Base-by-base conservation (phyloP, 2,113 vertebrate species). In the Hippocampus mohnikei region DNA sequence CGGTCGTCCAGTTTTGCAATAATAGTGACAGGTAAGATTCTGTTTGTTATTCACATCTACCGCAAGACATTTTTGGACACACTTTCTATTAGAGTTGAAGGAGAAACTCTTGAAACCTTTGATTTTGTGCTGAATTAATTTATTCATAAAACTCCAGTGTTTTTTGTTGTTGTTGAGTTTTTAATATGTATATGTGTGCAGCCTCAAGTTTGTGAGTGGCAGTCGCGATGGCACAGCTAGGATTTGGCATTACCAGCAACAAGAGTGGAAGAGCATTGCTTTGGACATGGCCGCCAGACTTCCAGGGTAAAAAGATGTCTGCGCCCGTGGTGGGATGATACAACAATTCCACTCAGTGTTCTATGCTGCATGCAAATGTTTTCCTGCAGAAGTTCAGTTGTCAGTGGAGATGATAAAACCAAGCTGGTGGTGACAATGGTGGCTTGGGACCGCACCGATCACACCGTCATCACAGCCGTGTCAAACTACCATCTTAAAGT, bases 361-460 rank as follows among this genome's bases (percentile, higher is more conserved):
- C 68, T 1, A 8, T 73, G 0, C 46, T 15, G 64, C 0, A 72
- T 69, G 40, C 8, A 0, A 29, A 69, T 5, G 46, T 71, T 72
- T 74, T 62, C 37, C 42, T 82, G 48, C 76, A 99, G 97, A 85
- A 94, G 87, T 87, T 74, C 78, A 33, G 71, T 89, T 42, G 70
- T 84, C 21, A 93, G 88, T 72, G 90, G 90, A 7, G 97, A 99
- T 76, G 97, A 99, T 86, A 99, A 98, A 85, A 93, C 94, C 58
- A 99, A 98, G 82, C 91, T 99, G 84, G 95, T 96, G 81, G 96
- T 98, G 66, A 99, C 96, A 21, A 99, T 99, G 97, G 96, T 98
- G 55, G 94, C 95, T 20, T 99, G 97, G 97, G 97, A 98, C 88
- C 94, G 95, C 11, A 91, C 88, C 0, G 97, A 99, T 53, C 86